phyloP scores from a whole-genome alignment of 2,888 invertebrate genomes.

The Netelia inedita region DNA sequence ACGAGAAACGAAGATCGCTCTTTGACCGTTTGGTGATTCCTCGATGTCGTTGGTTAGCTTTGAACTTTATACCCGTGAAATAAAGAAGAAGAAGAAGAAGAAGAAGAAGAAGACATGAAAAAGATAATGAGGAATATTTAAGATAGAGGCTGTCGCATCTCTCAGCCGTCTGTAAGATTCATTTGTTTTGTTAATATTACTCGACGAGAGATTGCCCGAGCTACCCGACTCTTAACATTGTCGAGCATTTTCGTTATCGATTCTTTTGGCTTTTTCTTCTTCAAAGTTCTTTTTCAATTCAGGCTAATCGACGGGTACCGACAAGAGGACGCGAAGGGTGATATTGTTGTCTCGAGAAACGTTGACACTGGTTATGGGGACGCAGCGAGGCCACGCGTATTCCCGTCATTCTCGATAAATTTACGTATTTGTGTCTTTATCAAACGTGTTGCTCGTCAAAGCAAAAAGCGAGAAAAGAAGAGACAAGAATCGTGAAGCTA shows the following conservation, averaged over 20 bases:
- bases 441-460: neutral
- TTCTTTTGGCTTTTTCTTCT: neutral
- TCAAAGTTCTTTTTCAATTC: neutral
- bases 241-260: slow-evolving; percentile 1
- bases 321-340: neutral
- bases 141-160: slow-evolving; percentile 33
- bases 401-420: slow-evolving; percentile 29
- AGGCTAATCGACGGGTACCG: neutral
- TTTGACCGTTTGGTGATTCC: slow-evolving; percentile 56
- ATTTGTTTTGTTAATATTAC: slow-evolving; percentile 2
- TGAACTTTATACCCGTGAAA: slow-evolving; percentile 75
- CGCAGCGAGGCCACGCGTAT: slow-evolving; percentile 47
- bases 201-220: neutral
- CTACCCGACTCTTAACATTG: slow-evolving; percentile 12
- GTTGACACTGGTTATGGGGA: slow-evolving; percentile 30
- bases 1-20: slow-evolving; percentile 51
- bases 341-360: slow-evolving; percentile 8
- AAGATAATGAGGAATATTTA: slow-evolving; percentile 22
- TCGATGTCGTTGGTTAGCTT: slow-evolving; percentile 64
- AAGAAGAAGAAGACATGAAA: slow-evolving; percentile 10
- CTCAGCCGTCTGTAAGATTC: slow-evolving; percentile 6
- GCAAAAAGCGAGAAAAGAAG: neutral
- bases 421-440: slow-evolving; percentile 15
- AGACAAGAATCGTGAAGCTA: neutral
- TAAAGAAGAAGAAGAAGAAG: neutral